Evolutionary conservation across 2,888 invertebrate species (phyloP), one percentile per base, ranked within the genome.

Genomic region (Mesorhabditis spiculigera): DNA sequence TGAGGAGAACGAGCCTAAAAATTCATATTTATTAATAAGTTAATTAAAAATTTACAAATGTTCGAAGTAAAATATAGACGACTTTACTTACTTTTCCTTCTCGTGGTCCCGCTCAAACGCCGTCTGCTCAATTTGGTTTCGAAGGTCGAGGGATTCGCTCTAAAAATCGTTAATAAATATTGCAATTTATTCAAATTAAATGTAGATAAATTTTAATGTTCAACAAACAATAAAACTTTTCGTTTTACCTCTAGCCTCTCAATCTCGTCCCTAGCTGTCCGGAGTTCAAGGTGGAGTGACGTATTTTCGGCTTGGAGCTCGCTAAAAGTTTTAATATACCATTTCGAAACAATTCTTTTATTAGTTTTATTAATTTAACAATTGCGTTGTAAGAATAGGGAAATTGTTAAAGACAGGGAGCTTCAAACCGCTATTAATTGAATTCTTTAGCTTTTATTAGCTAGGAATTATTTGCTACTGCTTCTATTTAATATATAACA

Each of bases 231-330:
- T 28, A 28, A 28, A 28, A 28, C 28, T 28, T 28, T 28, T 28
- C 3, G 8, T 10, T n/a, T 50, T n/a, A 50, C 58, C 58, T 50
- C 58, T n/a, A 50, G 58, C 58, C 58, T 10, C 8, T 50, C 58
- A n/a, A 50, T 50, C n/a, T 50, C 58, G n/a, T 50, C 58, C n/a
- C 58, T 50, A 10, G 58, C 58, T 50, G 58, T 13, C n/a, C 58
- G 58, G 58, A 50, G 58, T n/a, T 50, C 58, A 13, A 13, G 58
- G 58, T 50, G 58, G 10, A 50, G n/a, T 10, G 58, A 13, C 10
- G 58, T 50, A n/a, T 13, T 50, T n/a, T 50, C 58, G 58, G 58
- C 8, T 50, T 50, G 58, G n/a, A 50, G 58, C 58, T 50, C 58
- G 58, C 58, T 50, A n/a, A 50, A 50, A 50, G n/a, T 50, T 50